Conservation (phyloP, 2,888 invertebrate species). For the Endomychus coccineus region DNA sequence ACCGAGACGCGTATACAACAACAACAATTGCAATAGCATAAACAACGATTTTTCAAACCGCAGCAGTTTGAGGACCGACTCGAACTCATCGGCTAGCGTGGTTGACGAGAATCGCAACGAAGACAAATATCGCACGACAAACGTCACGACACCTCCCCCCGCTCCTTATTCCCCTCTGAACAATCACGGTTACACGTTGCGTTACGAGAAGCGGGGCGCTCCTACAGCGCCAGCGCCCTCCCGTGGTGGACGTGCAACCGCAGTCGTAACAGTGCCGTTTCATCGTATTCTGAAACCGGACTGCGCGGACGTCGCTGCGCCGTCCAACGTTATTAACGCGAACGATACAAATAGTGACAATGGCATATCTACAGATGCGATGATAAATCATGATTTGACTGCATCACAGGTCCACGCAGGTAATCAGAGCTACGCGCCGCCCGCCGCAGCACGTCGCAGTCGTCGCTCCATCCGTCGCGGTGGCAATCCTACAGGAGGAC, state of each 20-base stretch:
- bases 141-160: conserved; percentile 25
- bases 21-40: conserved; percentile 14
- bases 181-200: conserved; percentile 13
- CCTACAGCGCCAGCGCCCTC: conserved; percentile 8
- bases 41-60: conserved; percentile 28
- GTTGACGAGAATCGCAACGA: conserved; percentile 23
- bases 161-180: conserved; percentile 27
- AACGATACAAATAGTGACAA: conserved; percentile 4
- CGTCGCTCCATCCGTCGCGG: conserved; percentile 9
- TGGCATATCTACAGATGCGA: not conserved
- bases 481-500: conserved; percentile 36
- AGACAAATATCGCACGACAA: conserved; percentile 16
- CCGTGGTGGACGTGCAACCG: conserved; percentile 7
- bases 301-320: conserved; percentile 3
- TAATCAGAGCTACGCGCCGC: conserved; percentile 1
- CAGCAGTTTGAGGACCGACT: conserved; percentile 31
- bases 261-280: not conserved
- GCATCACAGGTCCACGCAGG: conserved; percentile 14
- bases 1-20: conserved; percentile 8
- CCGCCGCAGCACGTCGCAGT: conserved; percentile 7
- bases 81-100: conserved; percentile 35
- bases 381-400: conserved; percentile 7
- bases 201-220: conserved; percentile 10
- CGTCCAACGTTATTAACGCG: conserved; percentile 7
- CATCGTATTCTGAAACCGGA: conserved; percentile 1